Base-by-base conservation (phyloP, 2,888 invertebrate species). In the Onchidella celtica region DNA sequence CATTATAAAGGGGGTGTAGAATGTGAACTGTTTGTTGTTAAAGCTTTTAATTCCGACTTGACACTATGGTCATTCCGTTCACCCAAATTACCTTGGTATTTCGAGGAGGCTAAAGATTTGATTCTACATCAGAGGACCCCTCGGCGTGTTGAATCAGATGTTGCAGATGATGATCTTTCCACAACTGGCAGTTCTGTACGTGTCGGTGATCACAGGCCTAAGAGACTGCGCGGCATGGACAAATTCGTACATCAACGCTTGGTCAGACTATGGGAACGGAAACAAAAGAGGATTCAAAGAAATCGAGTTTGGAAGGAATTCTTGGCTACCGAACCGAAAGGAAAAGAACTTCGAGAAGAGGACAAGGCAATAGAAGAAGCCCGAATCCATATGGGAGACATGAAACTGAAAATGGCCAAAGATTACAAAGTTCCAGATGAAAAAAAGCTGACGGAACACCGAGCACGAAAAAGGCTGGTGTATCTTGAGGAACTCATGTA, bases 281-380 rank as follows among this genome's bases (percentile, higher is more conserved):
- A 69, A 55, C 76, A 81, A 24, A 81, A 70, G 32, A 81, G 70
- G 57, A 40, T 72, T 3, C 61, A 59, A 0, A 27, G 81, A 2
- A 29, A 40, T 1, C 57, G 36, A n/a, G 76, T 76, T 4, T 81
- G 81, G 81, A 75, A 63, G 17, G 76, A 76, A 0, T 81, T 81
- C 32, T 72, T 81, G 17, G 38, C 57, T n/a, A 76, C 81, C 0
- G 81, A 81, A n/a, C 81, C 81, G 3, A 70, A 68, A 65, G 76
- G 70, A 1, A 61, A 34, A 63, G 81, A 81, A 32, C 63, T 81
- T 2, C 27, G 61, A 34, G 75, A 78, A 27, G 84, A 84, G 2
- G 40, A 78, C 29, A 36, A 17, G 21, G 75, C 70, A 0, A 84
- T 84, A 17, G 72, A 83, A 3, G 55, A 78, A 27, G 84, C 84